phyloP scores from a whole-genome alignment of 1,140 invertebrate genomes.

The Drosophila nigromelanica region DNA sequence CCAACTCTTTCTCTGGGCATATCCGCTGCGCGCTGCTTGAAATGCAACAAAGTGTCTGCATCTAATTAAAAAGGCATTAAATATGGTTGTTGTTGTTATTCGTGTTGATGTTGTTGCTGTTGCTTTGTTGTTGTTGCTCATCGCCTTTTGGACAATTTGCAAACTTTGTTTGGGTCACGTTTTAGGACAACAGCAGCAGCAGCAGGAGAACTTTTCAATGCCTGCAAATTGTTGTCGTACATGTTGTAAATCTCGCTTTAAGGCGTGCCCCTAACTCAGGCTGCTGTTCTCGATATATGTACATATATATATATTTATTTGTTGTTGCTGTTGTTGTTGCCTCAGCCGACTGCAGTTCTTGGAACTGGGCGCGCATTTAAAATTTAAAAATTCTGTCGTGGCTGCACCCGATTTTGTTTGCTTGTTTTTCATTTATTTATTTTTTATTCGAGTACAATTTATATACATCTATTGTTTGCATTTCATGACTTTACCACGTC shows the following conservation, averaged over 20 bases:
- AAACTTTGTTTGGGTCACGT: constrained; percentile 78
- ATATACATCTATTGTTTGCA: constrained; percentile 51
- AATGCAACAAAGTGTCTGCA: constrained; percentile 73
- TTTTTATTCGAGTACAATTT: constrained; percentile 1
- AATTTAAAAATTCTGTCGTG: constrained; percentile 32
- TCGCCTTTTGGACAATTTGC: constrained; percentile 63
- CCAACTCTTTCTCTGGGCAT: constrained; percentile 15
- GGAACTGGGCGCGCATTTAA: constrained; percentile 70
- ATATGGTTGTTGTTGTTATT: constrained; percentile 50
- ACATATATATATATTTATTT: constrained; percentile 1
- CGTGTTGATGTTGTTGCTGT: constrained; percentile 22
- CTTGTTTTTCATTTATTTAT: neutral
- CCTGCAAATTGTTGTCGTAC: constrained; percentile 76
- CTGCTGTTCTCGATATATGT: constrained; percentile 24
- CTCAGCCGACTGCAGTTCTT: constrained; percentile 51
- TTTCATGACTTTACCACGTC: constrained; percentile 47
- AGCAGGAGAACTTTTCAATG: constrained; percentile 47
- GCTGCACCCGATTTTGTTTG: constrained; percentile 15
- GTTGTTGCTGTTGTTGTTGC: constrained; percentile 9
- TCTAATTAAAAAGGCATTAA: constrained; percentile 80
- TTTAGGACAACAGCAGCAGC: constrained; percentile 47
- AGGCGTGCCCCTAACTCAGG: constrained; percentile 57
- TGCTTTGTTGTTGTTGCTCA: constrained; percentile 39
- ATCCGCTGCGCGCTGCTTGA: constrained; percentile 40
- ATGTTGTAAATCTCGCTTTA: constrained; percentile 77